Base-by-base conservation (phyloP, 2,888 invertebrate genomes). In the Atrina japonica region DNA sequence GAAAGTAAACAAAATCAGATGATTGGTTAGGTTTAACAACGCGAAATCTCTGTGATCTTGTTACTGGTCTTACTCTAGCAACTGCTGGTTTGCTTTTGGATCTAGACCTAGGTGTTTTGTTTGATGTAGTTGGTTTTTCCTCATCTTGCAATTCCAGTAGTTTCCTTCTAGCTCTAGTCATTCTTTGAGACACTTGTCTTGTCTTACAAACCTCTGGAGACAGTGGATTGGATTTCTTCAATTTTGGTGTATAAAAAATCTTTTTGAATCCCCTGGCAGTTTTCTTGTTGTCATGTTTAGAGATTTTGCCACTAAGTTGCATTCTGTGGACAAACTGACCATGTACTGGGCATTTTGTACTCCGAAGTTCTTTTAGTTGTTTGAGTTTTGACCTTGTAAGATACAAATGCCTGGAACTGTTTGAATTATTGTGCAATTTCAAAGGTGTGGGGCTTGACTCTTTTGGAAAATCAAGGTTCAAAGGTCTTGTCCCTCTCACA, bases 361-460 rank as follows among this genome's bases (percentile, higher is more conserved):
- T 53, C n/a, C 29, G 30, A 30, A 9, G 16, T 35, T 53, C 30
- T 14, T 53, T 53, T 35, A 29, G 35, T 35, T 30, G 18, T 35
- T 30, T 53, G 11, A 53, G 18, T 53, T 35, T 29, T 30, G 53
- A 53, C 35, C 53, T n/a, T n/a, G 53, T 53, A 35, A 53, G 53
- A 30, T 53, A 53, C n/a, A n/a, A n/a, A n/a, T n/a, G n/a, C 14
- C 53, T 14, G 9, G 53, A 27, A 23, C 21, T 18, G n/a, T 9
- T 29, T n/a, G 29, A 35, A 6, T 18, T 18, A 16, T 53, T 53
- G n/a, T 18, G 29, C 27, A 53, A 16, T 3, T n/a, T 53, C 30
- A 29, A 21, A 30, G 29, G 53, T 29, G 53, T 30, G n/a, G 53
- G 53, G 35, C 50, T 50, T 21, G 14, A 14, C 14, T 9, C 9